Base-by-base conservation (phyloP, 2,888 invertebrate species). In the Synanthedon vespiformis region DNA sequence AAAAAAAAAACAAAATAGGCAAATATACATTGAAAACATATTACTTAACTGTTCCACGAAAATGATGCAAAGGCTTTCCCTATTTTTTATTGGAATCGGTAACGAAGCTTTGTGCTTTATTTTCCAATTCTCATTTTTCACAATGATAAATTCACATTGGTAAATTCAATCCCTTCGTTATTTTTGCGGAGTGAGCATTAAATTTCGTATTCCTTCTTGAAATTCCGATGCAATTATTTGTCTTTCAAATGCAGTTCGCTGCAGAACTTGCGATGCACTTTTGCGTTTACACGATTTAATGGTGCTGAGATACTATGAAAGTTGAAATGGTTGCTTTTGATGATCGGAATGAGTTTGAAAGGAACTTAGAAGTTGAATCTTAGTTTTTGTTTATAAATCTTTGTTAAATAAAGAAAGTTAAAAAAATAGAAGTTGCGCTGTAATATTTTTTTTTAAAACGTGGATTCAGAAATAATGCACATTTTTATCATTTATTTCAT, bases 161-260 rank as follows among this genome's bases (percentile, higher is more conserved):
- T 34, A 10, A 34, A 34, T 34, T 34, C 34, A 34, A 52, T 50
- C 52, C 52, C 53, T 61, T 56, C 61, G 64, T 67, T 70, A 68
- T 72, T 74, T 72, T 70, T 68, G 70, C 70, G 54, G 61, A 59
- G 64, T 61, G 61, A 53, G 64, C 68, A 70, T 74, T 68, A 74
- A 74, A 76, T 74, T 74, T 68, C 68, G 67, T 70, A 73, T 72
- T 74, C 70, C 58, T 71, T 72, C 67, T 61, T 56, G 67, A 64
- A 65, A 68, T 74, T 67, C 56, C 61, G 60, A 66, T 64, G 68
- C 73, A 74, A 75, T 76, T 79, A 78, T 78, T 77, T 77, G 74
- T 72, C 68, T 77, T 76, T 67, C 66, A 68, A 73, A 74, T 77
- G 69, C 72, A 77, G 67, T 70, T 71, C 63, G 59, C 65, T 57